phyloP scores from a whole-genome alignment of 92 coral and sea anemone species.

The Bergia sp. region DNA sequence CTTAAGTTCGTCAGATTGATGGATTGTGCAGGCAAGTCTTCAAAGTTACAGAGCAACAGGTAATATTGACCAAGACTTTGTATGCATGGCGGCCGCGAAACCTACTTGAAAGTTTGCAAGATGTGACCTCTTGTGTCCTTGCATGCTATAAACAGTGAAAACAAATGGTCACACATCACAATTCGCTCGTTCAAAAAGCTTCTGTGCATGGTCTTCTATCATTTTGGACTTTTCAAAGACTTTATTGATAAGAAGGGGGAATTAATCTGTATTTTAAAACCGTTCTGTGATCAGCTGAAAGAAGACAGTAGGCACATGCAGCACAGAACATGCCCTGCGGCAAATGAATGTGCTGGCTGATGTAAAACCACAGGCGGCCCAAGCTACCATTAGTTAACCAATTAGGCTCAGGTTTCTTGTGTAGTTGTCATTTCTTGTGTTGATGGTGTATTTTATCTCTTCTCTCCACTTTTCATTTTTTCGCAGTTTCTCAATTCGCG shows the following conservation, averaged over 20 bases:
- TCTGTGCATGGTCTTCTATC: background rate
- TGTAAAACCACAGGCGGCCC: too few relatives aligned
- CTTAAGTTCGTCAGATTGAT: background rate
- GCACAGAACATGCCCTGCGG: too few relatives aligned
- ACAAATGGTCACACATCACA: background rate
- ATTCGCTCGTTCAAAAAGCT: background rate
- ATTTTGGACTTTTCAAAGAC: background rate
- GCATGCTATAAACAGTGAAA: background rate
- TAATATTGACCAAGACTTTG: background rate
- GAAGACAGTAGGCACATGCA: background rate
- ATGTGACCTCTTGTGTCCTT: too few relatives aligned
- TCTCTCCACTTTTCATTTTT: too few relatives aligned
- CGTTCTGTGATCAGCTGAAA: background rate
- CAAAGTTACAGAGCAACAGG: constrained; percentile 1
- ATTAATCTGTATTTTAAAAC: too few relatives aligned
- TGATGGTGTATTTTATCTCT: too few relatives aligned
- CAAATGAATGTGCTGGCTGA: too few relatives aligned
- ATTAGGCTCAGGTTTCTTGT: too few relatives aligned
- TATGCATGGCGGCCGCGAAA: background rate
- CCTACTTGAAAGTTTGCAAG: background rate
- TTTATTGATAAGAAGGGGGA: background rate
- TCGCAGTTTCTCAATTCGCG: too few relatives aligned
- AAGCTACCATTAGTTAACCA: too few relatives aligned
- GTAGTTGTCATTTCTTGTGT: too few relatives aligned
- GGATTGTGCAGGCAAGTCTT: background rate